Evolutionary conservation across 2,113 vertebrate species (phyloP), one percentile per base, ranked within the genome.

Genomic region (Cyprinodon variegatus): DNA sequence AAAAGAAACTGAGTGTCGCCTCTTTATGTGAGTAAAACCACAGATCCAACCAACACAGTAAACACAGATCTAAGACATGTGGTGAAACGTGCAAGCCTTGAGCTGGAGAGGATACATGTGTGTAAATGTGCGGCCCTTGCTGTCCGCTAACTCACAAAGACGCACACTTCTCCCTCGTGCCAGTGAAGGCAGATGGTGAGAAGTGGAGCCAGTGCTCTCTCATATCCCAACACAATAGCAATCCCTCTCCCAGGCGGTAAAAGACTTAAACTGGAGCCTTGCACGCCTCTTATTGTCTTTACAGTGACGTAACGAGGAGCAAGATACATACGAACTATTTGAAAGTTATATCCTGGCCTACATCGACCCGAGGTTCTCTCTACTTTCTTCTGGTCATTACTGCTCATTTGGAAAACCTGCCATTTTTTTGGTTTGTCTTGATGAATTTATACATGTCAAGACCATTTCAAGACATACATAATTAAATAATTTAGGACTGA

Each of bases 161-260:
- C 85, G 67, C 81, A 85, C 82, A 74, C 83, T 67, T 86, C 66
- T 6, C 75, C 75, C 81, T 76, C 50, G 72, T 90, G 91, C 91
- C 91, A 93, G 88, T 86, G 77, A 85, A 93, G 89, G 92, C 94
- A 95, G 94, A 94, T 94, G 94, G 94, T 90, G 88, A 86, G 89
- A 91, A 89, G 86, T 46, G 37, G 69, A 89, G 93, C 93, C 93
- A 92, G 84, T 83, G 74, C 87, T 85, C 84, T 84, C 88, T 81
- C 86, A 89, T 77, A 86, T 87, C 83, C 84, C 82, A 70, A 89
- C 88, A 93, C 92, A 92, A 92, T 89, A 86, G 89, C 82, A 15
- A 79, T 75, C 29, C 29, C 74, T 85, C 88, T 88, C 80, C 84
- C 61, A 29, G 75, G 84, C 84, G 43, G 69, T 38, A 68, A 29